These are phyloP conservation scores for Telenomus remus DNA, from an alignment of 1,140 invertebrate species.

Conservation along the genomic window DNA sequence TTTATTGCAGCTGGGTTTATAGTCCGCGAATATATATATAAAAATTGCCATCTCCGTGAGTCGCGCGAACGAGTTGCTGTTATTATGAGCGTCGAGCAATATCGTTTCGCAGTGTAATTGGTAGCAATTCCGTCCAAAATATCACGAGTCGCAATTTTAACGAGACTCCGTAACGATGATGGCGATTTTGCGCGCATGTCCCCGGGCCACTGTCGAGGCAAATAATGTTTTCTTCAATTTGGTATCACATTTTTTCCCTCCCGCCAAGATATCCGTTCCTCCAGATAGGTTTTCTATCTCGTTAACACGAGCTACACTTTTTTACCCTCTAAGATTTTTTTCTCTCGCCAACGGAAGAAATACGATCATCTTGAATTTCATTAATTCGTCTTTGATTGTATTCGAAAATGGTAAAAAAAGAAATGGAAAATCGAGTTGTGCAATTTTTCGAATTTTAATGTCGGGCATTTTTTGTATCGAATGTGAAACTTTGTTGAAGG, in stretches of 20 bases:
- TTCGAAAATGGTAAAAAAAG: not conserved
- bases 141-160: not conserved
- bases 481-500: not conserved
- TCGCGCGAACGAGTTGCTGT: not conserved
- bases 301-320: constrained; percentile 71
- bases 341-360: constrained; percentile 37
- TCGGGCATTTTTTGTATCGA: too few relatives aligned
- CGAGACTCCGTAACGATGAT: too few relatives aligned
- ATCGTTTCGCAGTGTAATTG: not conserved
- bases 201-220: not conserved
- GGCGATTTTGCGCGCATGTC: not conserved
- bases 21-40: constrained; percentile 2
- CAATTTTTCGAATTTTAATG: not conserved
- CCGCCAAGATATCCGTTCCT: constrained; percentile 42
- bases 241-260: constrained; percentile 24
- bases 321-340: constrained; percentile 24
- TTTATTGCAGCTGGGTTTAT: constrained; percentile 17
- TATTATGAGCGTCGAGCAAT: not conserved
- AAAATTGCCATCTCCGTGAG: not conserved
- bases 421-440: not conserved
- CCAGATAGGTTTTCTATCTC: constrained; percentile 76
- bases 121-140: not conserved
- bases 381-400: constrained; percentile 47
- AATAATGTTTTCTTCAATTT: constrained; percentile 27
- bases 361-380: constrained; percentile 56